Conservation (phyloP, 2,888 invertebrate genomes). For the Scaptomyza tumidula region DNA sequence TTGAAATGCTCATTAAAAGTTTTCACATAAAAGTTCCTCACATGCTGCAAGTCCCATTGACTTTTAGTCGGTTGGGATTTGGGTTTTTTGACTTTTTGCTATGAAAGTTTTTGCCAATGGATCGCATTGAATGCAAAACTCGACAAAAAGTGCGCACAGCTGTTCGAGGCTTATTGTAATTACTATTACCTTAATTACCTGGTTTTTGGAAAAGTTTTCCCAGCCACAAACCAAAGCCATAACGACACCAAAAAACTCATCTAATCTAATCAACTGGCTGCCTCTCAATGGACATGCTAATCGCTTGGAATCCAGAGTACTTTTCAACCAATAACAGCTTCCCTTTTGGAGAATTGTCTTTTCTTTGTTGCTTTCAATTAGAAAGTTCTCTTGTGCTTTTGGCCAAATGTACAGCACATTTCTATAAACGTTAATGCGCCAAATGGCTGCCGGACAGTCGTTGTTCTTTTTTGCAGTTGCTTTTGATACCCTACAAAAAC, state of each 20-base stretch:
- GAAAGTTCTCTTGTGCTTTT: constrained; percentile 53
- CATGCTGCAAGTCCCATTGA: constrained; percentile 31
- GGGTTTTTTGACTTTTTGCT: background rate
- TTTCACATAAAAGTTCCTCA: constrained; percentile 57
- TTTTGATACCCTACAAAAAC: background rate
- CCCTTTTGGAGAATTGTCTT: constrained; percentile 20
- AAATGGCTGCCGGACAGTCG: constrained; percentile 50
- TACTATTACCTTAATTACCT: constrained; percentile 67
- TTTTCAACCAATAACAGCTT: background rate
- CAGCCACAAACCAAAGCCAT: constrained; percentile 19
- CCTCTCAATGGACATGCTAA: constrained; percentile 20
- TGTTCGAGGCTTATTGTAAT: constrained; percentile 52
- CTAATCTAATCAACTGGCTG: constrained; percentile 57
- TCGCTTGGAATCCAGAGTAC: constrained; percentile 9
- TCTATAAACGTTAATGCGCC: constrained; percentile 52
- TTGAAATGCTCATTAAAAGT: constrained; percentile 74
- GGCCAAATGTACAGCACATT: constrained; percentile 49
- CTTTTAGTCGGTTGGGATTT: constrained; percentile 9
- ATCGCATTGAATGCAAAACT: constrained; percentile 17
- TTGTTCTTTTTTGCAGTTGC: background rate
- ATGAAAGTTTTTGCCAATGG: constrained; percentile 20
- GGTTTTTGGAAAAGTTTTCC: constrained; percentile 27
- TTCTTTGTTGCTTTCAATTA: constrained; percentile 64
- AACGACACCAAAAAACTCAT: constrained; percentile 33
- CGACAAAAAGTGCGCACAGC: constrained; percentile 7